Evolutionary conservation across 92 coral and sea anemone species (phyloP), one percentile per base, ranked within the genome.

Genomic region (Bergia sp.): DNA sequence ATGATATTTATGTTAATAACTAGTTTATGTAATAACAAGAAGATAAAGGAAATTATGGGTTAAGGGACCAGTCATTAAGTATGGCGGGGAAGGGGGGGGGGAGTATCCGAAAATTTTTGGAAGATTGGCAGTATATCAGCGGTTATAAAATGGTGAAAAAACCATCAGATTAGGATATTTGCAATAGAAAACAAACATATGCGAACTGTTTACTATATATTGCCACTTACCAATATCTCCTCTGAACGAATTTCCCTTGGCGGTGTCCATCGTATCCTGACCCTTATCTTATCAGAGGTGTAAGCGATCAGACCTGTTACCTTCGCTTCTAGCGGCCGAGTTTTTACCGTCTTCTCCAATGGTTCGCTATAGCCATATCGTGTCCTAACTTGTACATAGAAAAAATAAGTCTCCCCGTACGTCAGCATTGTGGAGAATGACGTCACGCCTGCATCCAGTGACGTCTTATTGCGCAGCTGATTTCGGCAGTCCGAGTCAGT

Each of bases 291-390:
- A 7, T 71, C 78, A 69, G 45, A 37, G 13, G 1, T 16, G 5
- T 6, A 6, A 4, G 78, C 77, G 29, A 2, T 84, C 11, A 84
- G 79, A 18, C 29, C 79, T 6, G 66, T 45, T 18, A 84, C 87
- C 37, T 44, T 13, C 0, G 87, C 87, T n/a, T 47, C 16, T 7
- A 84, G 78, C 20, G 29, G 3, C 43, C 66, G 79, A 29, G 87
- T 84, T 43, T 29, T 38, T 3, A 71, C 29, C 5, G 13, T 12
- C 16, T 3, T 12, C 1, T 37, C 42, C 75, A 44, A 47, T 5
- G 65, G 77, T 37, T 84, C 87, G 47, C 87, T 47, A 47, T 23
- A 37, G 36, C 87, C 87, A 84, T 84, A 71, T 37, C 65, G 87
- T 4, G 87, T 84, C 23, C 67, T 71, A 4, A 84, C 87, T 36